Evolutionary conservation across 1,140 invertebrate species (phyloP).

Genomic region (Parasteatoda tepidariorum): DNA sequence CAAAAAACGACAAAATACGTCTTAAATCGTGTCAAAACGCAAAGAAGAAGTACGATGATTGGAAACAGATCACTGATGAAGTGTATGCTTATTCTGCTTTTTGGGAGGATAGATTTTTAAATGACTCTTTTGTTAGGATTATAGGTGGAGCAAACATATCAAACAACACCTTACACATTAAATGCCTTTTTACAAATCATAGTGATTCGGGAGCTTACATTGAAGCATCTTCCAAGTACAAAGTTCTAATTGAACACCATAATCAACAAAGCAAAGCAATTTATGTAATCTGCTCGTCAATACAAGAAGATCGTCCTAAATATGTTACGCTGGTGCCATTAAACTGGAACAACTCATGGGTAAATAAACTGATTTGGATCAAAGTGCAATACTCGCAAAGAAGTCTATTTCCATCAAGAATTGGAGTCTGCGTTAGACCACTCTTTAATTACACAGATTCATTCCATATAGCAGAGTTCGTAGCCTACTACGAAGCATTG

Average conservation of each 20-base stretch:
- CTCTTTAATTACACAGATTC: slow-evolving; percentile 85
- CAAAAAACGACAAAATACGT: neutral
- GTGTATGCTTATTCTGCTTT: slow-evolving; percentile 53
- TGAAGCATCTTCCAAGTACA: neutral
- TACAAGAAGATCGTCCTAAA: neutral
- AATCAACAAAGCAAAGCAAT: neutral
- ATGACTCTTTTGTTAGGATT: slow-evolving; percentile 22
- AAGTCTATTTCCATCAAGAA: neutral
- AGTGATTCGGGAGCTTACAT: neutral
- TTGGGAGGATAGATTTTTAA: slow-evolving; percentile 29
- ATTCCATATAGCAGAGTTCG: slow-evolving; percentile 86
- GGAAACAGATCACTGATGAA: neutral
- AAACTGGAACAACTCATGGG: neutral
- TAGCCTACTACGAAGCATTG: slow-evolving; percentile 86
- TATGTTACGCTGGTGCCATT: slow-evolving; percentile 11
- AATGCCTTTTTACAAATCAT: neutral
- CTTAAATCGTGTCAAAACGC: neutral
- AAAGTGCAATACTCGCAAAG: neutral
- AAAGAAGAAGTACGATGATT: neutral
- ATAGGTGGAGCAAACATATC: slow-evolving; percentile 3
- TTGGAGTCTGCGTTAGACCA: slow-evolving; percentile 92
- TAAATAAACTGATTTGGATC: neutral
- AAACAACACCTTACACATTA: neutral
- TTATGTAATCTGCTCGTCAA: slow-evolving; percentile 5
- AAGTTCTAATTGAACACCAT: slow-evolving; percentile 34